Percentiles rank a stretch among this genome's conserved stretches.
Conservation (phyloP, 2,113 vertebrate genomes). For the Thalassoma bifasciatum region DNA sequence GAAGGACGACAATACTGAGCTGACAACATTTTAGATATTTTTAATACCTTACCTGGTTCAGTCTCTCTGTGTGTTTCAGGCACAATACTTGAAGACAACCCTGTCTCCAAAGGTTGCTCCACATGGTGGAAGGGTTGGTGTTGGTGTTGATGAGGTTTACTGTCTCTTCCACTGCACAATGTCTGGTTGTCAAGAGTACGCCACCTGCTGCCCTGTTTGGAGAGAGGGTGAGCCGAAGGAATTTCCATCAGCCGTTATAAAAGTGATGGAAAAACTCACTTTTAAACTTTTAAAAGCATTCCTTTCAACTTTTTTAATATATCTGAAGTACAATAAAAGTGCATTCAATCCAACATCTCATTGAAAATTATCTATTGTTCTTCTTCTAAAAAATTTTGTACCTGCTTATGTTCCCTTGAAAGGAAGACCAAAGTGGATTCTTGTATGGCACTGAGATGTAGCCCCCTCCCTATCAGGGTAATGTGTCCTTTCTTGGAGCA, state of each 20-base stretch:
- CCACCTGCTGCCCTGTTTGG: conserved; percentile 84
- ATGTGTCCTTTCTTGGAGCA: conserved; percentile 90
- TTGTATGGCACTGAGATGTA: conserved; percentile 82
- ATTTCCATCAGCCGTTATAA: background rate
- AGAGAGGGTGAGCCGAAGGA: background rate
- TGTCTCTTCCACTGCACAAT: conserved; percentile 70
- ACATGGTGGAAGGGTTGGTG: conserved; percentile 30
- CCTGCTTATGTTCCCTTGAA: conserved; percentile 77
- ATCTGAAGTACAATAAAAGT: too few relatives aligned
- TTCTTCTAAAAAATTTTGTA: conserved; percentile 16
- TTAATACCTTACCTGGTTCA: conserved; percentile 65
- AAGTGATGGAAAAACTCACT: background rate
- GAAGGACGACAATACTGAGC: background rate
- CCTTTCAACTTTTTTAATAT: too few relatives aligned
- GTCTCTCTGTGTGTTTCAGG: conserved; percentile 50
- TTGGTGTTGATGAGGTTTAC: conserved; percentile 39
- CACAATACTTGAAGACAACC: conserved; percentile 11
- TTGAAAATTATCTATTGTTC: background rate
- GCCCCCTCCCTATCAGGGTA: conserved; percentile 74
- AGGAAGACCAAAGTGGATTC: conserved; percentile 83
- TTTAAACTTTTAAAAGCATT: too few relatives aligned
- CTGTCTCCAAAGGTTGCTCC: conserved; percentile 12
- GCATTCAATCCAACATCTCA: too few relatives aligned
- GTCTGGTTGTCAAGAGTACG: conserved; percentile 75
- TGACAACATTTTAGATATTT: background rate